phyloP scores from a whole-genome alignment of 2,797 vertebrate species.

The Miichthys miiuy region DNA sequence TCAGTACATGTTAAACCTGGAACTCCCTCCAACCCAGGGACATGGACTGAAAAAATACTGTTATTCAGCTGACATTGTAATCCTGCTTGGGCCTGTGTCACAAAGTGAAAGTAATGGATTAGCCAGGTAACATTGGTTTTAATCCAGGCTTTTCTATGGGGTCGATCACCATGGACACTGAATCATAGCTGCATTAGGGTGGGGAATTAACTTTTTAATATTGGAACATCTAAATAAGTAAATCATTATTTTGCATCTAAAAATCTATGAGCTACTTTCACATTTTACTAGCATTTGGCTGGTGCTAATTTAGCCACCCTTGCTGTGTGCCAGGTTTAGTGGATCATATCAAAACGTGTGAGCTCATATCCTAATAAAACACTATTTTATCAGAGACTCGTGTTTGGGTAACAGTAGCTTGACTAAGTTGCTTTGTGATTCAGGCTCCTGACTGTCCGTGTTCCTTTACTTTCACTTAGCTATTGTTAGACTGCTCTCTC shows the following conservation, averaged over 20 bases:
- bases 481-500: slow-evolving; percentile 78
- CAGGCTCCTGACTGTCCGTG: slow-evolving; percentile 58
- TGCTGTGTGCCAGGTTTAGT: slow-evolving; percentile 10
- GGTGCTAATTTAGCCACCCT: too few relatives aligned
- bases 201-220: too few relatives aligned
- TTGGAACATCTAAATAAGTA: too few relatives aligned
- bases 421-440: slow-evolving; percentile 59
- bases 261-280: too few relatives aligned
- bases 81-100: slow-evolving; percentile 66
- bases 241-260: too few relatives aligned
- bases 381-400: slow-evolving; percentile 3
- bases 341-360: slow-evolving; percentile 30
- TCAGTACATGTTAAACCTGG: slow-evolving; percentile 51
- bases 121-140: slow-evolving; percentile 29
- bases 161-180: slow-evolving; percentile 53
- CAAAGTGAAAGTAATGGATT: slow-evolving; percentile 59
- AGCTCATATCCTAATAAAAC: slow-evolving; percentile 7
- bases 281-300: too few relatives aligned
- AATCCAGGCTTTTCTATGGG: slow-evolving; percentile 33
- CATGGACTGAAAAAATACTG: slow-evolving; percentile 22
- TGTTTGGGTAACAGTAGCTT: not conserved
- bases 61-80: slow-evolving; percentile 64
- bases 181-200: slow-evolving; percentile 12
- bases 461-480: slow-evolving; percentile 61
- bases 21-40: slow-evolving; percentile 8